phyloP scores from a whole-genome alignment of 2,888 invertebrate species.

The Geotrupes spiniger region DNA sequence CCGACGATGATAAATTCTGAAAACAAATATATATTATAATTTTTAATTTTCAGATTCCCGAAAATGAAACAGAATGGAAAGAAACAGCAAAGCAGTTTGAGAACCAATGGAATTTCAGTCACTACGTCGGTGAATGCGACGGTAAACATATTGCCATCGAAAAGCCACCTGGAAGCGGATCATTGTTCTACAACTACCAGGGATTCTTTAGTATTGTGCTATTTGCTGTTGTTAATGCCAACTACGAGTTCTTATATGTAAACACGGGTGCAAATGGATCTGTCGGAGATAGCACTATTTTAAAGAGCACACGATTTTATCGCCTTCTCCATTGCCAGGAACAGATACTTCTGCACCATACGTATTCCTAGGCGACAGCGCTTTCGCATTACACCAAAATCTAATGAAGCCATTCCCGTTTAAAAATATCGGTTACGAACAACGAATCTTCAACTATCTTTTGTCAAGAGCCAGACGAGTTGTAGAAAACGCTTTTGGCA shows the following conservation, averaged over 20 bases:
- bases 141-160: background rate
- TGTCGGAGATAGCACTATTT: conserved; percentile 28
- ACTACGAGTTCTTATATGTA: background rate
- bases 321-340: conserved; percentile 17
- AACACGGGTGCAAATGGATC: conserved; percentile 24
- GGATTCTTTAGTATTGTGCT: background rate
- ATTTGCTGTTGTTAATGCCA: too few species aligned
- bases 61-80: background rate
- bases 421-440: too few species aligned
- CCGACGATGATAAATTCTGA: background rate
- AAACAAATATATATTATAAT: background rate
- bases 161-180: background rate
- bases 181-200: background rate
- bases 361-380: conserved; percentile 26
- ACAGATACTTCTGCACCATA: conserved; percentile 19
- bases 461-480: conserved; percentile 22
- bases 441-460: conserved; percentile 22
- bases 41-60: background rate
- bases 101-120: background rate
- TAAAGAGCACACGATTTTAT: conserved; percentile 22
- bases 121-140: background rate
- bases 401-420: conserved; percentile 25
- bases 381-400: too few species aligned
- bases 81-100: background rate
- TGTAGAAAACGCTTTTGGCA: conserved; percentile 26